Percentiles rank a stretch among this genome's conserved stretches.
Conservation (phyloP, 2,113 vertebrate genomes). For the Silurus asotus region DNA sequence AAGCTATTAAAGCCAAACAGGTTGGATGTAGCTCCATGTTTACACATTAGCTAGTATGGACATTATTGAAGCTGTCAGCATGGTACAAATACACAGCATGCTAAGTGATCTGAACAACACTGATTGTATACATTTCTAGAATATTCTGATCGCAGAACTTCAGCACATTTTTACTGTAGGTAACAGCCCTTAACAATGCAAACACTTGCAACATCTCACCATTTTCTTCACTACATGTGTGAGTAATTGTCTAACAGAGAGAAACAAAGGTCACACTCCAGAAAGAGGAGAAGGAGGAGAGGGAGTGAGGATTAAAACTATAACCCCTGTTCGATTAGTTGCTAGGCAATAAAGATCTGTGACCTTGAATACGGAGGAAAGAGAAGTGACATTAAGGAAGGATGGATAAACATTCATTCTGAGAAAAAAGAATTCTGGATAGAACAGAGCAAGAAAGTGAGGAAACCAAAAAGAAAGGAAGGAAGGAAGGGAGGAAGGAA, state of each 20-base stretch:
- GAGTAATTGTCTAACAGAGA: constrained; percentile 16
- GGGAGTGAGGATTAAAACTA: constrained; percentile 44
- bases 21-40: not conserved
- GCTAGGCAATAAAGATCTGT: constrained; percentile 52
- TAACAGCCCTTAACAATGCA: not conserved
- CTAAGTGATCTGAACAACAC: not conserved
- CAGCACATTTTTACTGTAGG: not conserved
- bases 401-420: not conserved
- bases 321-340: constrained; percentile 52
- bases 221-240: not conserved
- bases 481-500: not conserved
- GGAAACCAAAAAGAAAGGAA: not conserved
- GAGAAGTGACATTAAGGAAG: constrained; percentile 20
- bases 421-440: not conserved
- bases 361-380: constrained; percentile 50
- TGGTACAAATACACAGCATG: not conserved
- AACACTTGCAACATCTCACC: not conserved
- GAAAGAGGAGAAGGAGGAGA: not conserved
- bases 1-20: constrained; percentile 18
- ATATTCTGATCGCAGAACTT: not conserved
- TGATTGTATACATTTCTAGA: not conserved
- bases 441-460: not conserved
- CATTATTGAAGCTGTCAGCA: constrained; percentile 58
- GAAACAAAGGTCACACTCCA: constrained; percentile 54
- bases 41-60: constrained; percentile 20